Evolutionary conservation across 2,113 vertebrate species (phyloP), one percentile per base, ranked within the genome.

Genomic region (Coregonus clupeaformis): DNA sequence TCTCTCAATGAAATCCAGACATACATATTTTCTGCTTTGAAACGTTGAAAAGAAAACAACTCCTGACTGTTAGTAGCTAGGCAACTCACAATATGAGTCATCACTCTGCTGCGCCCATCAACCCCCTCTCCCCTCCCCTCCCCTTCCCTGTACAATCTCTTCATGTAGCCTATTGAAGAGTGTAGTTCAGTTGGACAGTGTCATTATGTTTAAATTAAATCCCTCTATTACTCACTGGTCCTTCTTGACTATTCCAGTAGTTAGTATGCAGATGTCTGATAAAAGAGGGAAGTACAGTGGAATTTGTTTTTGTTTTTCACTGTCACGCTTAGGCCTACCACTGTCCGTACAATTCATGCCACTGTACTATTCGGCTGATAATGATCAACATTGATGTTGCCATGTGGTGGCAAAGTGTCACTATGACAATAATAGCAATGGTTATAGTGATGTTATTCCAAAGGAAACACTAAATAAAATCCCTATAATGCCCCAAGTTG

Each of bases 71-170:
- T 42, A 9, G 36, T 91, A 90, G 81, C 91, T 92, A 91, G 87
- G 91, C 91, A 92, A 92, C 91, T 83, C 84, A 82, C 89, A 92
- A 90, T 86, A 88, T 92, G 91, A 92, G 86, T 92, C 91, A 92
- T 87, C 85, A 32, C 80, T 71, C n/a, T 60, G 81, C 91, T 89
- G 85, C 91, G 71, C 91, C 91, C 90, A 80, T 89, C 83, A 83
- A 84, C 76, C 64, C 2, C 65, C 49, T 60, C 57, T 22, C 57
- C 52, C 18, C 57, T 11, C n/a, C 16, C 20, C 57, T n/a, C n/a
- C n/a, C n/a, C n/a, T 60, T 3, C 13, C n/a, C n/a, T n/a, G n/a
- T n/a, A 60, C 6, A 22, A 1, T 60, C 57, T 60, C 57, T 60
- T 24, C 57, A 24, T 60, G 57, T 22, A 52, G 49, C 49, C 49